Base-by-base conservation (phyloP, 2,888 invertebrate genomes). In the Leptinotarsa peninsularis region DNA sequence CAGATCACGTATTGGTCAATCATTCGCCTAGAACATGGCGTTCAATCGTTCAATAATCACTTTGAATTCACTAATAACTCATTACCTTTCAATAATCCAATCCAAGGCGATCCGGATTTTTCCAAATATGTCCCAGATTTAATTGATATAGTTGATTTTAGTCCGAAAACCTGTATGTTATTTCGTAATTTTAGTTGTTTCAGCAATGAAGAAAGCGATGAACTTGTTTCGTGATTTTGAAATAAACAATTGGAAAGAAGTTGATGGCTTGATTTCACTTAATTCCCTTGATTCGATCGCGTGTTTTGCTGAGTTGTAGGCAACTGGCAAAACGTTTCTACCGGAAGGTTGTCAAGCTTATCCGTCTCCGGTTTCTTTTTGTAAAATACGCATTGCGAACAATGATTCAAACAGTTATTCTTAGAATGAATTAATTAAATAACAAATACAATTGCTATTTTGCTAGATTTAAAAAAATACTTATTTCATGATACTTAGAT, bases 41-140 rank as follows among this genome's bases (percentile, higher is more conserved):
- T 71, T 18, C 71, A 77, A 80, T 81, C 77, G 77, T 80, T 77
- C 73, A 75, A 80, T 77, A 78, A 79, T 79, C 78, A 79, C 72
- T 67, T 66, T 72, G 73, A 76, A 76, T 71, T 78, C 68, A 66
- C 75, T 79, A 54, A 74, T 78, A 77, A 79, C 71, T 74, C 74
- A 60, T 71, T 72, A 74, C 78, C 79, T 81, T 82, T 82, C 81
- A 81, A 77, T 78, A 67, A 77, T 66, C 58, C 63, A 69, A 76
- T 49, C 76, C 81, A 83, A 83, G 83, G 83, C 78, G 74, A 82
- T 73, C 83, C 27, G 77, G 77, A 77, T 73, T 76, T 71, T 71
- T 71, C 7, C 14, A 43, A 78, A 76, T 73, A 43, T 78, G 78
- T 67, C 76, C 78, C 74, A 78, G 69, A 73, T 69, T 14, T 56